These are phyloP conservation scores for Myzus persicae DNA, from an alignment of 1,140 invertebrate species.

Conservation along the genomic window DNA sequence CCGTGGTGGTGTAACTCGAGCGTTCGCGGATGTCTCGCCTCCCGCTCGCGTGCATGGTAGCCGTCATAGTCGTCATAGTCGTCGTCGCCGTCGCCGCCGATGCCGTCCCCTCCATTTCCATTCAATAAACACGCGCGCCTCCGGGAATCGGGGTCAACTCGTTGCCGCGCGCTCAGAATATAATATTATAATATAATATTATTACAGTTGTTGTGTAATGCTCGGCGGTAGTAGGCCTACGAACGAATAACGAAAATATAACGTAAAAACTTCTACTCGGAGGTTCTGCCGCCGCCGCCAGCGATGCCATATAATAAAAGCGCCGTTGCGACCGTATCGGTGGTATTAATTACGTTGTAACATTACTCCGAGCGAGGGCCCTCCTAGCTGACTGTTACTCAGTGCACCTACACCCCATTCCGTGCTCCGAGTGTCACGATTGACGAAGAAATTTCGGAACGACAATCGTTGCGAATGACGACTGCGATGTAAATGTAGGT, in stretches of 20 bases:
- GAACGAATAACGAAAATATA: not conserved
- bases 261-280: not conserved
- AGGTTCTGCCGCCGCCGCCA: not conserved
- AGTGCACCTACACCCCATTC: not conserved
- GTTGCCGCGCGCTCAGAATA: not conserved
- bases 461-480: not conserved
- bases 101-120: slow-evolving; percentile 33
- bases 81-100: not conserved
- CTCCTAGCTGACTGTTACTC: not conserved
- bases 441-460: not conserved
- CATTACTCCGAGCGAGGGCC: not conserved
- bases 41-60: not conserved
- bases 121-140: slow-evolving; percentile 45
- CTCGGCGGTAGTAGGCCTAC: not conserved
- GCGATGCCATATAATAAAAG: slow-evolving; percentile 5
- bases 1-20: not conserved
- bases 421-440: not conserved
- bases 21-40: slow-evolving; percentile 45
- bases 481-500: not conserved
- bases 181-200: not conserved
- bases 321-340: not conserved
- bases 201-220: not conserved
- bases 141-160: slow-evolving; percentile 41
- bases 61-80: not conserved
- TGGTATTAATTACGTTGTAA: slow-evolving; percentile 17